phyloP scores from a whole-genome alignment of 2,888 invertebrate species.

The Spisula solida region DNA sequence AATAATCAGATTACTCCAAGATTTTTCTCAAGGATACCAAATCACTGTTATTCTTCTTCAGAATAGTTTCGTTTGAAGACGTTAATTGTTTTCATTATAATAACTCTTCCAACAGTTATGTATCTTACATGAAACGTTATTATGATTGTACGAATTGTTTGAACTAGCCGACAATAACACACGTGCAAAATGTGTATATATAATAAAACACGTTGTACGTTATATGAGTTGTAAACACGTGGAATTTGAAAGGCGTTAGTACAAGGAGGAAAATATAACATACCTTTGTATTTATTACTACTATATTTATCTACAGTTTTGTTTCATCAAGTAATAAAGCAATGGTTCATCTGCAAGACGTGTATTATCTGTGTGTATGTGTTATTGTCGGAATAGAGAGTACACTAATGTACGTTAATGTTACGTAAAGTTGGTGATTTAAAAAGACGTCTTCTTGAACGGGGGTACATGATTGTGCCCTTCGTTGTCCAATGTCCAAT shows the following conservation, averaged over 20 bases:
- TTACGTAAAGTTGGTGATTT: no score
- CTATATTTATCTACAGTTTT: slow-evolving; percentile 3
- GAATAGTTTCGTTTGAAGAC: neutral
- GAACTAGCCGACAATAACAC: neutral
- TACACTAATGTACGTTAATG: no score
- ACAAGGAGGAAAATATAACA: neutral
- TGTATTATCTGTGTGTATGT: neutral
- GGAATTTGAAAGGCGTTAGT: neutral
- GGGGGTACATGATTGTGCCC: no score
- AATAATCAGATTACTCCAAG: neutral
- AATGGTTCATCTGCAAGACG: neutral
- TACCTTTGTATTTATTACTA: neutral
- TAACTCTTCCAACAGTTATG: neutral
- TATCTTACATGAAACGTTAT: slow-evolving; percentile 10
- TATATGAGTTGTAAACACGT: neutral
- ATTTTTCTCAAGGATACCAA: neutral
- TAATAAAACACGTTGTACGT: neutral
- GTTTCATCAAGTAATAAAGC: neutral
- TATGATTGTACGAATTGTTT: neutral
- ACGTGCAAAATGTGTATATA: neutral
- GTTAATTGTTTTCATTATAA: neutral
- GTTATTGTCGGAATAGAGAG: neutral
- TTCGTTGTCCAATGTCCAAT: no score
- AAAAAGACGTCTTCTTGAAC: no score
- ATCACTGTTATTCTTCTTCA: neutral